Evolutionary conservation across 2,113 vertebrate species (phyloP), one percentile per base, ranked within the genome.

Genomic region (Bubo scandiacus): DNA sequence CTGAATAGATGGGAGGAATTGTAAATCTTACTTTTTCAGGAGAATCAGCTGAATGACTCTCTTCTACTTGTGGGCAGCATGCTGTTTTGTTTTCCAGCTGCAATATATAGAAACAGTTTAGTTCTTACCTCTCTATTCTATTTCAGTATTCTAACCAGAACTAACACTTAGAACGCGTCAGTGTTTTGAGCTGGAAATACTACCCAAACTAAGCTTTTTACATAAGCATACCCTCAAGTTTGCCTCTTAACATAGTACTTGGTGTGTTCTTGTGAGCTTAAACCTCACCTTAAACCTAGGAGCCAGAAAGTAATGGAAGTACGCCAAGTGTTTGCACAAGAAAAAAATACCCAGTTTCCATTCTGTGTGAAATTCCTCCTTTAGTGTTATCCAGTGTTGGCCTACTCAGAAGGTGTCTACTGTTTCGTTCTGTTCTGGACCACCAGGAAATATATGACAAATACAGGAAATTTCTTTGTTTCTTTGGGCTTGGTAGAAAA

Each of bases 131-230:
- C n/a, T 79, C 12, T 90, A 0, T 40, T 75, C n/a, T 67, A 3
- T 71, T 93, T 86, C 1, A 2, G 9, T 59, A 10, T 83, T 86
- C 25, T 83, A 78, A 68, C 32, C 21, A 54, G 66, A 81, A 22
- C 26, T 42, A 71, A 19, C 21, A 17, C 16, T 86, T 68, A 2
- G 11, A 54, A 57, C 0, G 0, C 1, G 0, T 27, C 25, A 42
- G 49, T 66, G 27, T 58, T 93, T 85, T 54, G 34, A 82, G 30
- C 25, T 93, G 62, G 51, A 92, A 80, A 38, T 82, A n/a, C 6
- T 61, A 20, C 25, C 36, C 15, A 66, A 68, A 77, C 10, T 10
- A 34, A 72, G 29, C 21, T n/a, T 66, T 72, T 81, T 63, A 27
- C 14, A 5, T 73, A 58, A 52, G 19, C 12, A 23, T 29, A 54